These are phyloP conservation scores for Mnemiopsis leidyi DNA, from an alignment of 37 sponge, comb jelly and placozoan genomes.

Conservation along the genomic window DNA sequence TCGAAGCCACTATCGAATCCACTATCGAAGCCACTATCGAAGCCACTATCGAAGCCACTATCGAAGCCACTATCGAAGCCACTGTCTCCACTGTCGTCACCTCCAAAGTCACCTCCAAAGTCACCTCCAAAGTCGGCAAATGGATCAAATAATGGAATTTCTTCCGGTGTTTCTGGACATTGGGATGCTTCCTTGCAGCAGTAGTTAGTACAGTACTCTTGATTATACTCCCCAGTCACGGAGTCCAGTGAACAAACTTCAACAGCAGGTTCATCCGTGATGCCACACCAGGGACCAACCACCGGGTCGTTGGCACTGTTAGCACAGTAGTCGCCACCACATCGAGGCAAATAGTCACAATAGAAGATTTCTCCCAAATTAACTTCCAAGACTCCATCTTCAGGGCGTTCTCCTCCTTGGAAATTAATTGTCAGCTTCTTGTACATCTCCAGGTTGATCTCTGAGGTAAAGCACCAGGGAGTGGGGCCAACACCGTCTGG, in stretches of 20 bases:
- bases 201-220: not conserved
- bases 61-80: not conserved
- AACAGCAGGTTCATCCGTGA: not conserved
- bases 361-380: not conserved
- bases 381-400: not conserved
- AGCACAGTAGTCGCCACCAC: not conserved
- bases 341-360: not conserved
- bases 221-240: not conserved
- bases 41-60: not conserved
- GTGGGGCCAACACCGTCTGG: not conserved
- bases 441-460: not conserved
- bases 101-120: not conserved
- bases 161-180: slow-evolving; percentile 4
- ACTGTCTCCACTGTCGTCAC: not conserved
- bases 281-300: not conserved
- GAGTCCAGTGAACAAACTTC: not conserved
- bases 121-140: not conserved
- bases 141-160: not conserved
- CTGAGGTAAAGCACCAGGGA: slow-evolving; percentile 7
- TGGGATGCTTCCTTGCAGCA: not conserved
- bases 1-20: not conserved
- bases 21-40: not conserved
- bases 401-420: not conserved
- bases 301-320: not conserved
- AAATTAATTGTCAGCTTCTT: not conserved